phyloP scores from a whole-genome alignment of 2,113 vertebrate species.

The Reinhardtius hippoglossoides region DNA sequence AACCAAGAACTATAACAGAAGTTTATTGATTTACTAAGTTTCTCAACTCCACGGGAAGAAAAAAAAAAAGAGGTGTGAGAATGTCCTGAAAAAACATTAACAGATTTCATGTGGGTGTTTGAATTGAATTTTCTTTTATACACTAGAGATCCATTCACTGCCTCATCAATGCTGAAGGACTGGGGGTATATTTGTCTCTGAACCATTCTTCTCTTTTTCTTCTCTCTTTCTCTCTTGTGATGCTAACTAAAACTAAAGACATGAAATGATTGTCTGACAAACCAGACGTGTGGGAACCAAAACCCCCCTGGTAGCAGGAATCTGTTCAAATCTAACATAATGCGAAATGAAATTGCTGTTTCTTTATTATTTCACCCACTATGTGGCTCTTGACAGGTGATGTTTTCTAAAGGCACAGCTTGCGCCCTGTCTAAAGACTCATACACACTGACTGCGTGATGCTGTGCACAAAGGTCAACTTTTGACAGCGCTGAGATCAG shows the following conservation, averaged over 20 bases:
- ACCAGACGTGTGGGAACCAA: not conserved
- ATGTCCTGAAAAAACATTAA: constrained; percentile 56
- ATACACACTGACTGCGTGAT: constrained; percentile 48
- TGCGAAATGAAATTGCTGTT: not conserved
- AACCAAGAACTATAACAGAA: constrained; percentile 56
- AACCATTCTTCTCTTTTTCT: constrained; percentile 15
- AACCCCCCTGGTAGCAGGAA: not conserved
- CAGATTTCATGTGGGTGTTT: constrained; percentile 72
- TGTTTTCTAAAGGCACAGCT: constrained; percentile 33
- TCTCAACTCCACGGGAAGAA: constrained; percentile 48
- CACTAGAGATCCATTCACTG: constrained; percentile 47
- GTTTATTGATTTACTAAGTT: constrained; percentile 70
- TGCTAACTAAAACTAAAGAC: constrained; percentile 18
- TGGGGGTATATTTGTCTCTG: constrained; percentile 46
- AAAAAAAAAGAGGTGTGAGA: constrained; percentile 68
- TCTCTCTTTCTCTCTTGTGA: not conserved
- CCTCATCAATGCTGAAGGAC: constrained; percentile 28
- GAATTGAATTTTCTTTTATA: constrained; percentile 66
- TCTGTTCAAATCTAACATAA: not conserved
- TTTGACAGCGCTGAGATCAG: constrained; percentile 72
- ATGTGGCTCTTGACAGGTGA: constrained; percentile 37
- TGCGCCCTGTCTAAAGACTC: constrained; percentile 55
- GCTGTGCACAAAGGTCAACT: constrained; percentile 75
- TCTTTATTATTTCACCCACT: not conserved
- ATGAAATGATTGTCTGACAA: constrained; percentile 19